These are phyloP conservation scores for Caenorhabditis sp. DNA, from an alignment of 2,888 invertebrate species.

Conservation along the genomic window DNA sequence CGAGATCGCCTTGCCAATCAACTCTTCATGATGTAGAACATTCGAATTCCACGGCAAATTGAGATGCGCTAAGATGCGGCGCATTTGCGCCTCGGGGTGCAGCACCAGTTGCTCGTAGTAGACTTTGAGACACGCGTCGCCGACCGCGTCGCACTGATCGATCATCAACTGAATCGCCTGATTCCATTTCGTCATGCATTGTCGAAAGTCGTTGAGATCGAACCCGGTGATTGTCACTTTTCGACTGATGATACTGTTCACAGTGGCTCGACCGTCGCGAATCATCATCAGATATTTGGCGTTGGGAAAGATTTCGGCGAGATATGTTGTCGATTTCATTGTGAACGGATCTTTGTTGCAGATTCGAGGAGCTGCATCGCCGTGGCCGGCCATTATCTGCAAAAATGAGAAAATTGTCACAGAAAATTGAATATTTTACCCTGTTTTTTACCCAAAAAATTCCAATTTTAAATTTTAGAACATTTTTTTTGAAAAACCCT, in stretches of 20 bases:
- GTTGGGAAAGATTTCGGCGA: constrained; percentile 93
- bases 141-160: constrained; percentile 79
- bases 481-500: too few species aligned
- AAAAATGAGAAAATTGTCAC: not conserved
- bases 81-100: constrained; percentile 88
- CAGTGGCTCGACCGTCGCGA: constrained; percentile 95
- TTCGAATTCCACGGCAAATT: constrained; percentile 92
- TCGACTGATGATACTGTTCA: constrained; percentile 95
- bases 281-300: constrained; percentile 87
- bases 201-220: constrained; percentile 87
- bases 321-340: constrained; percentile 92
- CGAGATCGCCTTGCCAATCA: constrained; percentile 82
- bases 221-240: constrained; percentile 89
- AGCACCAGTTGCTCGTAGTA: constrained; percentile 96
- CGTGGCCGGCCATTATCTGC: constrained; percentile 84
- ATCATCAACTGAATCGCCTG: constrained; percentile 82
- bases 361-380: constrained; percentile 86
- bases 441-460: not conserved
- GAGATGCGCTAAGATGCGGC: constrained; percentile 85
- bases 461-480: too few species aligned
- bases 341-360: constrained; percentile 99
- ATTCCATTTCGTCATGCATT: constrained; percentile 96
- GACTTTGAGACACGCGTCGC: constrained; percentile 74
- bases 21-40: constrained; percentile 95
- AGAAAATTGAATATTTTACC: not conserved